A percentile compares a stretch with the other conserved stretches of the same genome.
These are phyloP conservation scores for Nesidiocoris tenuis DNA, from an alignment of 2,888 invertebrate genomes.

Conservation along the genomic window DNA sequence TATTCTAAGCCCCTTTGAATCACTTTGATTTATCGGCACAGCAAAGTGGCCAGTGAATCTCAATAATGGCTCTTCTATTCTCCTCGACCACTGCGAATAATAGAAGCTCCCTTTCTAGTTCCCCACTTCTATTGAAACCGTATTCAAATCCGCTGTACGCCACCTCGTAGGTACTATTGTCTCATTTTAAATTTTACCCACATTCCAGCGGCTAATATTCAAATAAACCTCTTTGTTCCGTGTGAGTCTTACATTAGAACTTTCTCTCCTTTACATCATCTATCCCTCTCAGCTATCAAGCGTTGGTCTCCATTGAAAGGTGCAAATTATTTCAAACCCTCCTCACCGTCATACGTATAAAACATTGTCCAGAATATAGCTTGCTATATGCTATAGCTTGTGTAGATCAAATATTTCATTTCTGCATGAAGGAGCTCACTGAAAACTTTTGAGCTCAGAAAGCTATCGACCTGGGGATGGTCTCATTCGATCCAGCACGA, in stretches of 20 bases:
- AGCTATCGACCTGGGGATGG: too few relatives aligned
- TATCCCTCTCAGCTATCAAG: neutral
- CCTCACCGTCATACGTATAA: too few relatives aligned
- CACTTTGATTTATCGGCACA: slow-evolving; percentile 31
- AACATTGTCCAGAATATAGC: too few relatives aligned
- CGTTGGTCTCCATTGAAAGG: neutral
- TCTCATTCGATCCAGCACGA: too few relatives aligned
- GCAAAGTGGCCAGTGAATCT: slow-evolving; percentile 35
- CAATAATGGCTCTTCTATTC: slow-evolving; percentile 32
- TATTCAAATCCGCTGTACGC: slow-evolving; percentile 17
- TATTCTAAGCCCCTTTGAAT: slow-evolving; percentile 29
- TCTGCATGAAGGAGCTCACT: too few relatives aligned
- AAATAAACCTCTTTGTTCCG: slow-evolving; percentile 29
- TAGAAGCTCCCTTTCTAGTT: slow-evolving; percentile 30
- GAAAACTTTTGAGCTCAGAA: too few relatives aligned
- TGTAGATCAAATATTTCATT: too few relatives aligned
- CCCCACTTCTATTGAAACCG: slow-evolving; percentile 17
- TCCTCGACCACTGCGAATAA: slow-evolving; percentile 12
- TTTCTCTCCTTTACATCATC: neutral
- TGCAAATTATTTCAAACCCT: neutral
- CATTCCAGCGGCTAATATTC: slow-evolving; percentile 25
- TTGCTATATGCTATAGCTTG: too few relatives aligned
- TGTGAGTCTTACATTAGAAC: slow-evolving; percentile 13
- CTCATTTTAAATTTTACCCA: slow-evolving; percentile 35
- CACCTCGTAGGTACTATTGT: slow-evolving; percentile 26